Evolutionary conservation across 2,888 invertebrate genomes (phyloP), one percentile per base, ranked within the genome.

Genomic region (Cancer borealis): DNA sequence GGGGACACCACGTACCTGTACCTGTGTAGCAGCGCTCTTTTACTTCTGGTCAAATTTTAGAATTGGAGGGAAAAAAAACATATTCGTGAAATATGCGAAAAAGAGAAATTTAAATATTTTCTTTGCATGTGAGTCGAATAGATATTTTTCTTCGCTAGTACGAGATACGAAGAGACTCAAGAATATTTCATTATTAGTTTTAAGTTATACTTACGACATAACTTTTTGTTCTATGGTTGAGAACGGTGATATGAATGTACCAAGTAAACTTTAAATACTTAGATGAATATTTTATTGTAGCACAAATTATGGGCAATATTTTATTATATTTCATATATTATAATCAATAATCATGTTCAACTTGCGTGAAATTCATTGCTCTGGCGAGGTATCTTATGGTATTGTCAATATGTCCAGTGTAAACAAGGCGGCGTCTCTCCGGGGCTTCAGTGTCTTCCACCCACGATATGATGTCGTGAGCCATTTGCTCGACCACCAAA

Each of bases 331-430:
- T 60, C 21, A 60, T 4, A 17, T 60, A 6, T 26, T 79, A 10
- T 79, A 79, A 30, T n/a, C 2, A 10, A 6, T 79, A 26, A 0
- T 10, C 73, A 79, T 79, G n/a, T 5, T 21, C n/a, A 79, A 5
- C 73, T 26, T 79, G 45, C 88, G 88, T 88, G 45, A 88, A 88
- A 45, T 88, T 88, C n/a, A 88, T 39, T 45, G 88, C 88, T n/a
- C 45, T 21, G n/a, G 88, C 45, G 45, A 88, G n/a, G 88, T 47
- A 88, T 45, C 4, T 39, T n/a, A 88, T n/a, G 0, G 47, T n/a
- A 5, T 46, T 45, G 45, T 45, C 46, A 12, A 88, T 88, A 46
- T 10, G 45, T 12, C 88, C 88, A 10, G 45, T 45, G 88, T 30
- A 88, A 21, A 3, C 39, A 21, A 46, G 46, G 2, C 47, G 45